Conservation (phyloP, 2,888 invertebrate species). For the Cephus pygmeus region DNA sequence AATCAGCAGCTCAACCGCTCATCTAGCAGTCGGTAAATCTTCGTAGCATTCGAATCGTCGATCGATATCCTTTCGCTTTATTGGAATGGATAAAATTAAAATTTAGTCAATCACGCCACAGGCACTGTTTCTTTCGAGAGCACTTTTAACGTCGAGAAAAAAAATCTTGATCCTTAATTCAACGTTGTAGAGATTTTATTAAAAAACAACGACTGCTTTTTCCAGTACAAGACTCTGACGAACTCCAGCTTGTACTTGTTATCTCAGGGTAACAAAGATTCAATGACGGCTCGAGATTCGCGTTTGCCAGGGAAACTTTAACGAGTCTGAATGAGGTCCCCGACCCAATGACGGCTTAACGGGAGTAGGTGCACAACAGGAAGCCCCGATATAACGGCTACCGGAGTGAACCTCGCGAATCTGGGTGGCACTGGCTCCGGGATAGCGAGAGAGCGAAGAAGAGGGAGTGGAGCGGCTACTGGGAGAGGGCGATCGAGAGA, state of each 20-base stretch:
- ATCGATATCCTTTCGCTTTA: neutral
- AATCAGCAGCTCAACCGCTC: neutral
- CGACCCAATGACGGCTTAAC: conserved; percentile 18
- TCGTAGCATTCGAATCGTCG: neutral
- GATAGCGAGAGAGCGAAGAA: conserved; percentile 15
- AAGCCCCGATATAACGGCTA: conserved; percentile 25
- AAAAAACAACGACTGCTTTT: neutral
- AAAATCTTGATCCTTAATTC: neutral
- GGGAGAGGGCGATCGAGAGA: conserved; percentile 1
- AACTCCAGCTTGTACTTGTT: neutral
- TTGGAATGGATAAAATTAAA: neutral
- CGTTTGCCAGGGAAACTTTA: neutral
- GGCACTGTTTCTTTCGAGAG: neutral
- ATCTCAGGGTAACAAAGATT: neutral
- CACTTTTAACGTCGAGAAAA: neutral
- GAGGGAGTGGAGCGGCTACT: conserved; percentile 2
- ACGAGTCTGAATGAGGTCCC: conserved; percentile 17
- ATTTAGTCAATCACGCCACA: neutral
- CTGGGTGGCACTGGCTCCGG: conserved; percentile 11
- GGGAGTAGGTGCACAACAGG: conserved; percentile 22
- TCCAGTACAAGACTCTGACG: neutral
- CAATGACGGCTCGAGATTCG: neutral
- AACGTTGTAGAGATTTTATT: neutral
- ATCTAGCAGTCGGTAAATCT: neutral
- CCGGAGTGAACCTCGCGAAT: conserved; percentile 7